These are phyloP conservation scores for Orthonevra nobilis DNA, from an alignment of 2,888 invertebrate species.

Conservation along the genomic window DNA sequence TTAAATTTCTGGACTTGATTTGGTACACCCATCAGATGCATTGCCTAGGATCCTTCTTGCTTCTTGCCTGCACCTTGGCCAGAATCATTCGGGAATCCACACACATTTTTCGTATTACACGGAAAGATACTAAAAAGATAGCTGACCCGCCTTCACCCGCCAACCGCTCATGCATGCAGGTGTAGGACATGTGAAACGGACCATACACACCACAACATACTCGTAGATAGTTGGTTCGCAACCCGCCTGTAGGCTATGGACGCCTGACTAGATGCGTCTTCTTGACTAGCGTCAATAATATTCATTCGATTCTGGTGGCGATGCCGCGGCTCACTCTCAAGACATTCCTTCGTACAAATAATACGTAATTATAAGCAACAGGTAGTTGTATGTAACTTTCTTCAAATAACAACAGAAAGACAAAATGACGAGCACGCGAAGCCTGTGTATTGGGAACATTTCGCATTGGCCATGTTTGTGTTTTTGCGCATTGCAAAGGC, in stretches of 20 bases:
- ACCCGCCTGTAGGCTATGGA: constrained; percentile 11
- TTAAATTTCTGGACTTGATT: constrained; percentile 67
- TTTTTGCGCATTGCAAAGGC: constrained; percentile 38
- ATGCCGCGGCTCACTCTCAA: constrained; percentile 23
- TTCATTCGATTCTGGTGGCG: constrained; percentile 37
- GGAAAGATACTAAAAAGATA: constrained; percentile 52
- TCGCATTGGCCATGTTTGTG: constrained; percentile 8
- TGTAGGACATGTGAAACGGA: constrained; percentile 46
- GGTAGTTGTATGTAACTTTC: constrained; percentile 59
- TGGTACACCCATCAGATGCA: constrained; percentile 66
- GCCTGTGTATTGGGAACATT: constrained; percentile 6
- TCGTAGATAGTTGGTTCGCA: constrained; percentile 21
- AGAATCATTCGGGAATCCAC: constrained; percentile 58
- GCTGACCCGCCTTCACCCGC: not conserved
- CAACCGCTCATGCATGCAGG: constrained; percentile 39
- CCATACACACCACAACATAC: constrained; percentile 7
- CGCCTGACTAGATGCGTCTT: constrained; percentile 8
- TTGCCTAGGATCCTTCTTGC: constrained; percentile 29
- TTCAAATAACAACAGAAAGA: constrained; percentile 47
- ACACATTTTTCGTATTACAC: constrained; percentile 58
- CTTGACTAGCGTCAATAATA: constrained; percentile 46
- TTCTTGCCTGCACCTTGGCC: not conserved
- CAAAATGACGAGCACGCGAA: constrained; percentile 18
- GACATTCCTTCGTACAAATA: constrained; percentile 59
- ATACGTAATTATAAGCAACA: constrained; percentile 54